Evolutionary conservation across 2,888 invertebrate species (phyloP), one percentile per base, ranked within the genome.

Genomic region (Drosophila lacicola): DNA sequence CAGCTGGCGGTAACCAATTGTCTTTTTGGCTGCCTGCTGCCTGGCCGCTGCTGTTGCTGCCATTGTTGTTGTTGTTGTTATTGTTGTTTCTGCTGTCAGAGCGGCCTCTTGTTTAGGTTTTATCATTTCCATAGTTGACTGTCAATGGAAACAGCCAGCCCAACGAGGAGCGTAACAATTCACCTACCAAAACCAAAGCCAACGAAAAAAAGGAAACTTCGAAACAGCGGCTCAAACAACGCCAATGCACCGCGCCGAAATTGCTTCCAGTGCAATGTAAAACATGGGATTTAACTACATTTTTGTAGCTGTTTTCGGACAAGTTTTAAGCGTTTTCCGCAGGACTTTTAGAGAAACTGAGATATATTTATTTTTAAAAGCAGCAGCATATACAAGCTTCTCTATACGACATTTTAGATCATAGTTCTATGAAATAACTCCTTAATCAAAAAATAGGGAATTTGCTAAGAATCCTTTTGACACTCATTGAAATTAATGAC

Each of bases 51-150:
- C 45, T 74, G 36, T 46, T 61, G 60, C n/a, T 64, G 33, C 51
- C 29, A 11, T 10, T 19, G 50, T 37, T 62, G 62, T 37, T 56
- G 37, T 39, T 66, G 39, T 39, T 55, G 50, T 19, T 67, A 51
- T 63, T 50, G 68, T 47, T 61, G 64, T 33, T 62, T 17, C 58
- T 58, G 50, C 69, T 64, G 73, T 61, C 65, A 60, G 66, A 64
- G 29, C 72, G 41, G 71, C 63, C 71, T 47, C 65, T 71, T 72
- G 72, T 77, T 79, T 65, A 50, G 54, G 56, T 47, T 74, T 73
- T 71, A 64, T 60, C 71, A 55, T 66, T 63, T 63, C 50, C 68
- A 73, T 61, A 57, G 74, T 50, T 54, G 64, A 58, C 66, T 63
- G 51, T 67, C 65, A 58, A 42, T 63, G 62, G 41, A 41, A 57